A percentile compares a stretch with the other conserved stretches of the same genome.
Conservation (phyloP, 1,140 invertebrate genomes). For the Vanessa atalanta region DNA sequence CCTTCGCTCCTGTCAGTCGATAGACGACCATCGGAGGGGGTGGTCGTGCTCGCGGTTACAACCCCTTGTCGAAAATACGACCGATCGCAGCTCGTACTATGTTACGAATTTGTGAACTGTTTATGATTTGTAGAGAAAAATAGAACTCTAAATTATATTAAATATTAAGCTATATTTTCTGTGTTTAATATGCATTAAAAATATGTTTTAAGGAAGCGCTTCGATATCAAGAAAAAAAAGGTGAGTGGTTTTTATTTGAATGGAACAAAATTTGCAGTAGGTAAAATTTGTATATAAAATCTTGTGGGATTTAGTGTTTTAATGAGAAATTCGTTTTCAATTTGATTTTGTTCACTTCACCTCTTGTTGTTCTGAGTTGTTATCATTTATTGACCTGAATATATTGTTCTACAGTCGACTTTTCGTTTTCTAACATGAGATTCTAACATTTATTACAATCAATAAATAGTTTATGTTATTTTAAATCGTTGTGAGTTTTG, state of each 20-base stretch:
- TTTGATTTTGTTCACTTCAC: not conserved
- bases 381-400: no score
- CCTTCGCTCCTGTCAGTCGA: constrained; percentile 62
- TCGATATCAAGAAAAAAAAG: not conserved
- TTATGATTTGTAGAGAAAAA: not conserved
- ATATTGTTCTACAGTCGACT: no score
- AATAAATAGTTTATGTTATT: no score
- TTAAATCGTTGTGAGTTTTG: no score
- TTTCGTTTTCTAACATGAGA: no score
- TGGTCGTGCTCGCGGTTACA: constrained; percentile 36
- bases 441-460: no score
- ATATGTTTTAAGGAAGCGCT: constrained; percentile 17
- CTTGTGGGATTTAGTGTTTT: not conserved
- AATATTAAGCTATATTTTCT: constrained; percentile 4
- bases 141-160: not conserved
- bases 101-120: constrained; percentile 1
- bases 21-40: constrained; percentile 47
- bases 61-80: constrained; percentile 9
- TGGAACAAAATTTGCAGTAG: not conserved
- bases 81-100: constrained; percentile 2
- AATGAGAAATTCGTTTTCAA: constrained; percentile 3
- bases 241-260: constrained; percentile 7
- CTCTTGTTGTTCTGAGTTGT: not conserved
- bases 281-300: constrained; percentile 6
- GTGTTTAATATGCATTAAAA: not conserved